Base-by-base conservation (phyloP, 2,113 vertebrate species). In the Coreoperca whiteheadi region DNA sequence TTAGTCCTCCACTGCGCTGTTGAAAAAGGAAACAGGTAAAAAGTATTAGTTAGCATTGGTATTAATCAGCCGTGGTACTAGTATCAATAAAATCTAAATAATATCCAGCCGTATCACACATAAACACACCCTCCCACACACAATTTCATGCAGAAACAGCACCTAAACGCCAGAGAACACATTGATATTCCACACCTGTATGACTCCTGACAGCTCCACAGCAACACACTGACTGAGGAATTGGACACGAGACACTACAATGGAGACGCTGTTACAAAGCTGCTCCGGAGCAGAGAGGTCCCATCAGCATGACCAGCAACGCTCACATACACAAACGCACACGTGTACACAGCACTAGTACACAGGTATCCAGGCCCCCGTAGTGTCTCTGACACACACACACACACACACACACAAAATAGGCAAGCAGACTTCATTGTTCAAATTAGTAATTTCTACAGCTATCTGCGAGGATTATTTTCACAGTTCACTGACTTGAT, bases 151-250 rank as follows among this genome's bases (percentile, higher is more conserved):
- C 69, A 72, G 79, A 83, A 78, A 85, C 83, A 90, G 64, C 81
- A 79, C 72, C 76, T 70, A 90, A 83, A 91, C 87, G 81, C 88
- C 79, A 84, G 84, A 75, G 66, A 81, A 50, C 80, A 70, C 85
- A 92, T 92, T 93, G 91, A 89, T 93, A 92, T 94, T 94, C 89
- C 84, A 88, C 91, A 89, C 90, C 85, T 89, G 91, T 71, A 77
- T 89, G 80, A 75, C 85, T 86, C 70, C 87, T 90, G 92, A 93
- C 90, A 93, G 90, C 91, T 90, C 84, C 91, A 86, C 87, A 84
- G 92, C 87, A 91, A 76, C 83, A 85, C 87, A 84, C 87, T 82
- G 89, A 89, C 92, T 88, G 81, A 92, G 84, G 89, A 88, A 90
- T 90, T 90, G 90, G 88, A 93, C 90, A 93, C 65, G 61, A 91